phyloP scores from a whole-genome alignment of 2,888 invertebrate species.

The Tachina grossa region DNA sequence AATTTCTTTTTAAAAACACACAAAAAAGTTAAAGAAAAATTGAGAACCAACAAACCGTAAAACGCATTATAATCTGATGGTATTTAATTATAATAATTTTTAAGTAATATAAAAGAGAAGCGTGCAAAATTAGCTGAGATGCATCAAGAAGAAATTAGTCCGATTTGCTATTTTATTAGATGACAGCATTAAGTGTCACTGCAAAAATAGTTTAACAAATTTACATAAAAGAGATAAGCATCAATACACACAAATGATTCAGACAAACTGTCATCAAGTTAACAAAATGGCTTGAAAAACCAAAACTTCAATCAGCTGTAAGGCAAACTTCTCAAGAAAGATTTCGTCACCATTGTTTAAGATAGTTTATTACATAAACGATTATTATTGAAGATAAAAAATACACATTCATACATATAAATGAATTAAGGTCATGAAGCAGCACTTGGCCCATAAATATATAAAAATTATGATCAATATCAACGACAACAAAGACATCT shows the following conservation, averaged over 20 bases:
- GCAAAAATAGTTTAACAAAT: background rate
- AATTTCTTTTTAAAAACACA: too few relatives aligned
- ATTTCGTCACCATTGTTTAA: background rate
- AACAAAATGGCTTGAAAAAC: too few relatives aligned
- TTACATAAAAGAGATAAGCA: slow-evolving; percentile 9
- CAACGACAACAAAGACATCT: background rate
- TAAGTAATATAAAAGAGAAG: background rate
- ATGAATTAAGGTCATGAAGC: background rate
- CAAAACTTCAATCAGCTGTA: background rate
- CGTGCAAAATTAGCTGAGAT: background rate
- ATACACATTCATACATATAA: too few relatives aligned
- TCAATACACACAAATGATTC: background rate
- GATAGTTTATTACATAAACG: slow-evolving; percentile 53
- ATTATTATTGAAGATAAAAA: slow-evolving; percentile 24
- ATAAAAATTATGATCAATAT: slow-evolving; percentile 12
- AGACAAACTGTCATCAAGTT: too few relatives aligned
- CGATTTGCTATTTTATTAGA: background rate
- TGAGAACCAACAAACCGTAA: too few relatives aligned
- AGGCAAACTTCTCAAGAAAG: background rate
- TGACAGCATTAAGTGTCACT: background rate
- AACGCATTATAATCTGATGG: too few relatives aligned
- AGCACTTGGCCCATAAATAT: slow-evolving; percentile 39
- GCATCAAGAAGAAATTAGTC: background rate
- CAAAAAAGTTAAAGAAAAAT: too few relatives aligned
- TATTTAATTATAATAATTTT: background rate